Conservation (phyloP, 2,113 vertebrate species). For the Phoxinus phoxinus region DNA sequence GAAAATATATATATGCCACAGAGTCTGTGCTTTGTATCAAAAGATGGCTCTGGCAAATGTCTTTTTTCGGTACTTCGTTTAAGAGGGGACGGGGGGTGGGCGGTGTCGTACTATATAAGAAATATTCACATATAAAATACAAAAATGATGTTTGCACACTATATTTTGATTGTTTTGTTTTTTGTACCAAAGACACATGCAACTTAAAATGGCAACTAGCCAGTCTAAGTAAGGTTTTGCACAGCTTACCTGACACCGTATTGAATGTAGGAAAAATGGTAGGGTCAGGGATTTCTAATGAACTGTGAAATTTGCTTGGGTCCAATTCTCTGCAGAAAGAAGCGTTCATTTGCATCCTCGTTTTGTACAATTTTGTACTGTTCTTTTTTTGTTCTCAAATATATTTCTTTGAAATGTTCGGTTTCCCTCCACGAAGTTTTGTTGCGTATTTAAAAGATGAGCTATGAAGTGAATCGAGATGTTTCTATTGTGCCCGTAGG, state of each 20-base stretch:
- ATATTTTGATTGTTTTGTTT: slow-evolving; percentile 88
- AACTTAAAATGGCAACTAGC: slow-evolving; percentile 98
- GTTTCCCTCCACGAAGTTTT: slow-evolving; percentile 64
- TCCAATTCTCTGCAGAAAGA: slow-evolving; percentile 99
- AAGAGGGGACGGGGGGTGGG: slow-evolving; percentile 40
- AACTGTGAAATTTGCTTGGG: slow-evolving; percentile 99
- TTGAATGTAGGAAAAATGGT: slow-evolving; percentile 97
- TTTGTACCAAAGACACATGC: slow-evolving; percentile 99
- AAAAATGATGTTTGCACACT: slow-evolving; percentile 98
- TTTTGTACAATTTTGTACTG: slow-evolving; percentile 64
- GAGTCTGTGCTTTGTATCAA: slow-evolving; percentile 99
- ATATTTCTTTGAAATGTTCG: slow-evolving; percentile 67
- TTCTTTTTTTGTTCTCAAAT: slow-evolving; percentile 73
- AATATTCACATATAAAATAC: slow-evolving; percentile 74
- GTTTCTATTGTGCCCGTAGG: slow-evolving; percentile 84
- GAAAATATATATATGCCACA: slow-evolving; percentile 98
- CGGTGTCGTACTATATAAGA: slow-evolving; percentile 63
- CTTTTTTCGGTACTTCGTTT: slow-evolving; percentile 78
- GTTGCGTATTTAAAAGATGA: slow-evolving; percentile 64
- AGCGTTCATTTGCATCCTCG: slow-evolving; percentile 86
- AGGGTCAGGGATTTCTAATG: slow-evolving; percentile 96
- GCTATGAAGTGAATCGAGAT: slow-evolving; percentile 67
- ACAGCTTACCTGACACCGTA: slow-evolving; percentile 99
- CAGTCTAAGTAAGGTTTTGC: slow-evolving; percentile 99
- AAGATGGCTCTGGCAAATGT: slow-evolving; percentile 94